A percentile compares a stretch with the other conserved stretches of the same genome.
phyloP scores from a whole-genome alignment of 2,113 vertebrate genomes.

The Caretta caretta region DNA sequence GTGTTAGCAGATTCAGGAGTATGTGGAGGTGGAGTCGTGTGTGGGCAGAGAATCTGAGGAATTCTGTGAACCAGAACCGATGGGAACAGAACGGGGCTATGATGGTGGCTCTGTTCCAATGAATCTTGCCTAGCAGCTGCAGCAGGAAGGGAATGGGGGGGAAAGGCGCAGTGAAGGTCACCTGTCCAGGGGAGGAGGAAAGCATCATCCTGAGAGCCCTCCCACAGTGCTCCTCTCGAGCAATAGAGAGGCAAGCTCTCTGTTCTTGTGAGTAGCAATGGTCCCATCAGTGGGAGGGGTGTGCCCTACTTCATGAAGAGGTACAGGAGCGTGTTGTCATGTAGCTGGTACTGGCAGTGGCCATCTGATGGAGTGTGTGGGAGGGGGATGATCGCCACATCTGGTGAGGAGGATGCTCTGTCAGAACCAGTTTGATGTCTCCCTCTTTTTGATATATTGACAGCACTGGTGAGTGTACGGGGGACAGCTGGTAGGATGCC shows the following conservation, averaged over 20 bases:
- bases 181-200: neutral
- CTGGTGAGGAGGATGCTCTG: too few relatives aligned
- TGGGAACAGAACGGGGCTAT: neutral
- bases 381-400: too few relatives aligned
- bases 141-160: neutral
- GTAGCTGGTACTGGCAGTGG: too few relatives aligned
- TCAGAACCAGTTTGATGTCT: too few relatives aligned
- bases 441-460: too few relatives aligned
- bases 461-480: too few relatives aligned
- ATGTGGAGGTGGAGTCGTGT: neutral
- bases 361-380: too few relatives aligned
- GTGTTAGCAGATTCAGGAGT: neutral
- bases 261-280: neutral
- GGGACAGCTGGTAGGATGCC: too few relatives aligned
- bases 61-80: neutral
- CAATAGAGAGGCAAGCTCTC: neutral
- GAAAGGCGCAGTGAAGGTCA: neutral
- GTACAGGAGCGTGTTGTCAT: neutral
- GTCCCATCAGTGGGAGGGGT: neutral
- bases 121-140: neutral
- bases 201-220: neutral
- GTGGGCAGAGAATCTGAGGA: neutral
- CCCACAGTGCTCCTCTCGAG: neutral
- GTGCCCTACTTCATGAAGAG: neutral
- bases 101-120: neutral